Conservation (phyloP, 1,140 invertebrate genomes). For the Nymphalis io region DNA sequence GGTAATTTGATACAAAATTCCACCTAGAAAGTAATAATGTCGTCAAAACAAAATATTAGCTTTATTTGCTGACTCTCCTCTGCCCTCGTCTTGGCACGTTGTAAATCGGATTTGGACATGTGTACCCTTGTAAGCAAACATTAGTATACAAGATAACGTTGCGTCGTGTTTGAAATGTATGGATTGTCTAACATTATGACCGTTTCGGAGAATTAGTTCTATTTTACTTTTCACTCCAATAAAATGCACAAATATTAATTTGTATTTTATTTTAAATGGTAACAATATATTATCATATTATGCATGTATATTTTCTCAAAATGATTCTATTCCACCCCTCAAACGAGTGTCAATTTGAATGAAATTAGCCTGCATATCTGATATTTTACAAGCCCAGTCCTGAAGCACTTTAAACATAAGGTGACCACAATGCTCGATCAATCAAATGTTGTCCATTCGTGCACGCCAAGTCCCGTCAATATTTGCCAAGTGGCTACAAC, state of each 20-base stretch:
- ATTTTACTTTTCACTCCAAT: not conserved
- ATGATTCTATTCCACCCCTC: not conserved
- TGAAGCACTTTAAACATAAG: constrained; percentile 31
- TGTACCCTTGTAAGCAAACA: constrained; percentile 72
- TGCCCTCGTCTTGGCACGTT: constrained; percentile 50
- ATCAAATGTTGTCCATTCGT: constrained; percentile 68
- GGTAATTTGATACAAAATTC: not conserved
- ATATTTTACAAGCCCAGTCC: constrained; percentile 12
- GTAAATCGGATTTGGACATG: constrained; percentile 76
- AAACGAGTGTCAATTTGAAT: not conserved
- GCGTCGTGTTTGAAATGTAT: constrained; percentile 60
- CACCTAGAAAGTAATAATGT: not conserved
- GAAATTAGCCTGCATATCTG: constrained; percentile 18
- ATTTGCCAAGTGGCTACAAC: constrained; percentile 57
- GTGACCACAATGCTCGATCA: constrained; percentile 63
- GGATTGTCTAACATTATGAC: constrained; percentile 49
- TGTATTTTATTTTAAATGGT: no score
- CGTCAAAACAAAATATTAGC: not conserved
- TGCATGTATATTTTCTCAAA: not conserved
- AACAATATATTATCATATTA: no score
- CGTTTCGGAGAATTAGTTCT: constrained; percentile 39
- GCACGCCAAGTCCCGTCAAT: constrained; percentile 59
- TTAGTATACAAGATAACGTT: constrained; percentile 68
- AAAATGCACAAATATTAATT: not conserved
- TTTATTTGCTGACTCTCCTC: constrained; percentile 51